Percentiles rank a stretch among this genome's conserved stretches.
phyloP scores from a whole-genome alignment of 2,888 invertebrate species.

The Drosophila macrospina region DNA sequence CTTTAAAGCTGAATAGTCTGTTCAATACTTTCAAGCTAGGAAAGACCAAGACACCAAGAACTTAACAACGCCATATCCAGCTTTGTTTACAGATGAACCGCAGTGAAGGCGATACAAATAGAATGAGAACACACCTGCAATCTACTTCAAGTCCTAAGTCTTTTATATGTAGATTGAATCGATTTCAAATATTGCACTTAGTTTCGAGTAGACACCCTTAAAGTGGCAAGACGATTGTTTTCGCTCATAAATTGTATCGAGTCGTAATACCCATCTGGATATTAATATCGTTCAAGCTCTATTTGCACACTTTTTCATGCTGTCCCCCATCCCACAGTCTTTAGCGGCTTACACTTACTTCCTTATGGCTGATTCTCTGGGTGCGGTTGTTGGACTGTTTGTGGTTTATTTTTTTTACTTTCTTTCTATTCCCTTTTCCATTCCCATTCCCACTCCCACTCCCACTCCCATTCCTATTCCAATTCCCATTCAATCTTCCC shows the following conservation, averaged over 20 bases:
- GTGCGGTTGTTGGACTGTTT: slow-evolving; percentile 37
- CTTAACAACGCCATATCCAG: too few relatives aligned
- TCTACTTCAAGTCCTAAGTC: background rate
- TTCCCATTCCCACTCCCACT: background rate
- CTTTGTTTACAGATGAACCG: background rate
- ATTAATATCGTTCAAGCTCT: slow-evolving; percentile 24
- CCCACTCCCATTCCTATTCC: background rate
- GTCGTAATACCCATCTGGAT: slow-evolving; percentile 1
- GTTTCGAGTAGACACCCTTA: background rate
- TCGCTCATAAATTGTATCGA: slow-evolving; percentile 14
- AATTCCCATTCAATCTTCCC: background rate
- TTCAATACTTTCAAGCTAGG: too few relatives aligned
- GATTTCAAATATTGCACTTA: background rate
- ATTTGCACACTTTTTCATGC: slow-evolving; percentile 17
- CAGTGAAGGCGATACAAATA: background rate
- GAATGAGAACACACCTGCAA: background rate
- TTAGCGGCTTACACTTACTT: slow-evolving; percentile 30
- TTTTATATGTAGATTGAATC: background rate
- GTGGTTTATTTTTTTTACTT: slow-evolving; percentile 11
- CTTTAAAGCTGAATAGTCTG: too few relatives aligned
- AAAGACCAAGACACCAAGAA: too few relatives aligned
- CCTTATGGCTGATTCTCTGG: slow-evolving; percentile 37
- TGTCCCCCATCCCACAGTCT: slow-evolving; percentile 14
- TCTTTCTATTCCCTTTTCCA: background rate
- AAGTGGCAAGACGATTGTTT: background rate